Evolutionary conservation across 2,113 vertebrate genomes (phyloP).

Genomic region (Gobius niger): DNA sequence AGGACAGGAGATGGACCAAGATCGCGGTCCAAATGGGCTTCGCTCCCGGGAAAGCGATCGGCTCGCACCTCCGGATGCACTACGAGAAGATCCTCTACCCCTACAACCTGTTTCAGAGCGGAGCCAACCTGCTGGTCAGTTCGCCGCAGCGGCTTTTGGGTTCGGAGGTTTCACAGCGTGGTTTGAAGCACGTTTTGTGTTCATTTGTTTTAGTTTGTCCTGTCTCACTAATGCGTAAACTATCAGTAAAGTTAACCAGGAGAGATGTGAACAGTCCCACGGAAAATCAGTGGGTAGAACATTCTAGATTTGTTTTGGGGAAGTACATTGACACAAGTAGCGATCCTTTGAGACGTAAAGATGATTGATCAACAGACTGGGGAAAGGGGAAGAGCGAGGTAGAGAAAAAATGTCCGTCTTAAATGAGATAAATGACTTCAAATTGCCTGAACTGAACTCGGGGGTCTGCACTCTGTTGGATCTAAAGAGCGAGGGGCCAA

Average conservation of each 20-base stretch:
- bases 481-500: too few species aligned
- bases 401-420: too few species aligned
- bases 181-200: neutral
- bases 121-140: conserved; percentile 91
- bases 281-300: too few species aligned
- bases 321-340: too few species aligned
- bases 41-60: conserved; percentile 92
- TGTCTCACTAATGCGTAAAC: conserved; percentile 19
- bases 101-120: conserved; percentile 92
- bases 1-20: conserved; percentile 94
- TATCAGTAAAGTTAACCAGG: neutral
- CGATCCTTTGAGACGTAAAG: too few species aligned
- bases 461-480: too few species aligned
- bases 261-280: too few species aligned
- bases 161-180: neutral
- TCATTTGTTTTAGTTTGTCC: conserved; percentile 9
- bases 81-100: conserved; percentile 95
- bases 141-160: neutral
- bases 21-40: conserved; percentile 95
- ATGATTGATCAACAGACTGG: too few species aligned
- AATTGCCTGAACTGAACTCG: too few species aligned
- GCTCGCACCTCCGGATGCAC: conserved; percentile 92
- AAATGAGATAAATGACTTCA: too few species aligned
- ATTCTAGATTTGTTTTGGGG: too few species aligned
- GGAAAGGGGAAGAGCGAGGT: too few species aligned